Percentiles rank a stretch among this genome's conserved stretches.
These are phyloP conservation scores for Thamnaconus septentrionalis DNA, from an alignment of 2,113 vertebrate genomes.

Conservation along the genomic window DNA sequence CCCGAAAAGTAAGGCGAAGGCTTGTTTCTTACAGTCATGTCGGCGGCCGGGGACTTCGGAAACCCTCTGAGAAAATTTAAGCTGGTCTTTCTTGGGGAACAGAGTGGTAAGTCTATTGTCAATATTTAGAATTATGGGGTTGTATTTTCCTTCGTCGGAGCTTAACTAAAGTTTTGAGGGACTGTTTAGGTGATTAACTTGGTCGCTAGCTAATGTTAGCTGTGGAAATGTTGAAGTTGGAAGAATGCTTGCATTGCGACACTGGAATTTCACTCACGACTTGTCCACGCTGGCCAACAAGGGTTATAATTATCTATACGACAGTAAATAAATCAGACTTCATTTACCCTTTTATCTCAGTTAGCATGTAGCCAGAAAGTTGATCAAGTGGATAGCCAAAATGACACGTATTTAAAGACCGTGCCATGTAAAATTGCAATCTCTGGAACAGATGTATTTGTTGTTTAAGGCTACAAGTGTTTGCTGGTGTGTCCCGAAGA, in stretches of 20 bases:
- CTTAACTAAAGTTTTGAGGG: constrained; percentile 7
- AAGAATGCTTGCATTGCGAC: constrained; percentile 23
- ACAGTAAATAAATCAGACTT: not conserved
- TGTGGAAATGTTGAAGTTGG: constrained; percentile 20
- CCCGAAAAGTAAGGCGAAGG: constrained; percentile 38
- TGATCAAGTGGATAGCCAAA: no score
- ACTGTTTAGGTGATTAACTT: constrained; percentile 10
- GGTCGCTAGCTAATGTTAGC: constrained; percentile 54
- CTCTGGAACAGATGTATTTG: no score
- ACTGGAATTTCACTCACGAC: constrained; percentile 4
- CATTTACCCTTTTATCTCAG: no score
- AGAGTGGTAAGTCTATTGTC: constrained; percentile 69
- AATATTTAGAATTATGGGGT: not conserved
- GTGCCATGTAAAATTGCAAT: no score
- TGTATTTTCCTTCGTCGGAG: not conserved
- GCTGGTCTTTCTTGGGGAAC: constrained; percentile 78
- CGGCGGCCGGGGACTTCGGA: constrained; percentile 78
- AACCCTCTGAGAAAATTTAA: constrained; percentile 80
- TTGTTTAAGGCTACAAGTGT: no score
- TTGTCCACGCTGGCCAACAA: not conserved
- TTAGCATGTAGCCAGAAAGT: no score
- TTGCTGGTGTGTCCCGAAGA: no score
- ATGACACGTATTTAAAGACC: no score
- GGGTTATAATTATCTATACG: not conserved
- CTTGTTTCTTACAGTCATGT: constrained; percentile 67